Base-by-base conservation (phyloP, 2,113 vertebrate genomes). In the Tinamus guttatus region DNA sequence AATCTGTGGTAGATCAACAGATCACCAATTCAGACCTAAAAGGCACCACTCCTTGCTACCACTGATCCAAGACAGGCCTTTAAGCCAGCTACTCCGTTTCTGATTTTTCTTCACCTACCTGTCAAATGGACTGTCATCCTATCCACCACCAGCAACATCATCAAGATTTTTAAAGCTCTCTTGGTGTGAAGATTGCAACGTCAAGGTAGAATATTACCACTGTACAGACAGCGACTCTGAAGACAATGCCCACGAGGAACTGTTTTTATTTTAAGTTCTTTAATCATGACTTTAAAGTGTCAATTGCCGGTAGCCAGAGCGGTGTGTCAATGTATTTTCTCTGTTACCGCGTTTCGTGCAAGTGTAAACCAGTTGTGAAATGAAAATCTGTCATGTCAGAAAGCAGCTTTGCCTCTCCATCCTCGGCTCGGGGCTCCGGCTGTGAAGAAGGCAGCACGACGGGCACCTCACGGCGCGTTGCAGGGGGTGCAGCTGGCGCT, bases 251-350 rank as follows among this genome's bases (percentile, higher is more conserved):
- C 13, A 7, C 14, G 52, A 62, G 47, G 58, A 51, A 15, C 32
- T 38, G 1, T 36, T 96, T 58, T 97, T 97, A 97, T 96, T 97
- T 89, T 10, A 27, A 73, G 70, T 85, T 93, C 28, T 74, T 60
- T 67, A 36, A 60, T 34, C 52, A 41, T 47, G 81, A 58, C 65
- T 16, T 58, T 30, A 6, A 69, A 73, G 51, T 51, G 56, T 60
- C 65, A n/a, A 36, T 7, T 62, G 77, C 68, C 73, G 59, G 28
- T 52, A 15, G 47, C 59, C 49, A 30, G 45, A 64, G 18, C 2
- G 27, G 21, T 43, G 47, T 6, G 24, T 19, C n/a, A 52, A 24
- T 64, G 43, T 18, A 36, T 9, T 36, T 68, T 65, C 59, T 27
- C 27, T 12, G 88, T 64, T 70, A 49, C 86, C 3, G 80, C 41